Conservation (phyloP, 1,140 invertebrate species). For the Acromyrmex charruanus region DNA sequence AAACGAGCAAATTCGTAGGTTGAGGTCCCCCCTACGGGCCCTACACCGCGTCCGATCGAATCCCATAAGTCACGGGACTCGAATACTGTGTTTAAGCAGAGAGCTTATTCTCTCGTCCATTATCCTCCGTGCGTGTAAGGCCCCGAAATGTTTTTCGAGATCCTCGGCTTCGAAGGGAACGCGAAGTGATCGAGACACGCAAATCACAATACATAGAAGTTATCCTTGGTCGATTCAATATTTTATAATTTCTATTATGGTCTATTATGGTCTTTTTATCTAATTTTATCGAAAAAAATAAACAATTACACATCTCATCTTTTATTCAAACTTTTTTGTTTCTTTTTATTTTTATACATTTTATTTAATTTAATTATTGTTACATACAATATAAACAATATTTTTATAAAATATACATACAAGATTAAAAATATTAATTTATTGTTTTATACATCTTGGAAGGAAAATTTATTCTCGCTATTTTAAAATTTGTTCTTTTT, state of each 20-base stretch:
- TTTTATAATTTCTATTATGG: not conserved
- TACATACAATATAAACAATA: too few relatives aligned
- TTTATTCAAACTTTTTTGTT: not conserved
- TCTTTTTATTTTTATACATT: not conserved
- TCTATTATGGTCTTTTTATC: not conserved
- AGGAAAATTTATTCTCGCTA: not conserved
- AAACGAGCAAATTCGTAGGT: constrained; percentile 77
- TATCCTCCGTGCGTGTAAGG: constrained; percentile 62
- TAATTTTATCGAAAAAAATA: not conserved
- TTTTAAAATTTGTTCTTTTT: not conserved
- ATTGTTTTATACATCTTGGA: not conserved
- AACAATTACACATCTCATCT: not conserved
- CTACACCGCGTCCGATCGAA: constrained; percentile 61
- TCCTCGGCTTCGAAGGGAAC: not conserved
- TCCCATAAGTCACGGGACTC: constrained; percentile 74
- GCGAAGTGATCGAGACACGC: constrained; percentile 1
- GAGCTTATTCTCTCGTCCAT: constrained; percentile 70
- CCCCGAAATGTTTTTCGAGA: constrained; percentile 28
- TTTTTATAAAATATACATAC: not conserved
- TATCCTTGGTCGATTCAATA: not conserved
- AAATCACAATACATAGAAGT: not conserved
- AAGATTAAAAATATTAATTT: not conserved
- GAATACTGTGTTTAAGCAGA: constrained; percentile 75
- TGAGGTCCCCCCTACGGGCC: constrained; percentile 63
- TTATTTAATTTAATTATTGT: not conserved